A percentile compares a stretch with the other conserved stretches of the same genome.
These are phyloP conservation scores for Xestia sexstrigata DNA, from an alignment of 2,888 invertebrate species.

Conservation along the genomic window DNA sequence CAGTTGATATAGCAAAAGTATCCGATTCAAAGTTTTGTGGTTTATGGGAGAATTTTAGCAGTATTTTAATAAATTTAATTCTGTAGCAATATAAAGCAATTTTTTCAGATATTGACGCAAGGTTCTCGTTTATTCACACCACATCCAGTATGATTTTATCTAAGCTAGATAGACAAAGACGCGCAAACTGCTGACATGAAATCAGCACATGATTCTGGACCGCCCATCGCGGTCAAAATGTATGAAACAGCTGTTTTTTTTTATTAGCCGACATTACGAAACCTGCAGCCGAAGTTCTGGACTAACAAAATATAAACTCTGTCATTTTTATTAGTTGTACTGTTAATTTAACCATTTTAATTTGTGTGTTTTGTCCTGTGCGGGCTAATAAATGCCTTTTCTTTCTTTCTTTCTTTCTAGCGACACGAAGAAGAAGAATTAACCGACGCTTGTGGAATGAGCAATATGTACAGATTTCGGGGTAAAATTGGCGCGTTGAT, in stretches of 20 bases:
- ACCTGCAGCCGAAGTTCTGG: not conserved
- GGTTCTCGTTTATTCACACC: not conserved
- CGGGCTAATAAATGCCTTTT: too few species aligned
- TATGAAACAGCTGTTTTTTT: not conserved
- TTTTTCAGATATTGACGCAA: not conserved
- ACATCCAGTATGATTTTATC: not conserved
- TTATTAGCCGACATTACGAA: not conserved
- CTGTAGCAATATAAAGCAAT: fast-evolving
- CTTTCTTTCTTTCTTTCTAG: too few species aligned
- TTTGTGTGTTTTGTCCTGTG: too few species aligned
- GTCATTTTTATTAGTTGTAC: too few species aligned
- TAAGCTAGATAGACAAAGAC: not conserved
- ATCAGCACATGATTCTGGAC: not conserved
- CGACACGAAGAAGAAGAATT: not conserved
- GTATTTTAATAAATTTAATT: not conserved
- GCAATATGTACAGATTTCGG: not conserved
- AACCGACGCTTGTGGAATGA: not conserved
- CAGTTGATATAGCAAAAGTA: constrained; percentile 17
- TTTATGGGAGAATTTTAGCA: not conserved
- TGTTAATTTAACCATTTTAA: too few species aligned
- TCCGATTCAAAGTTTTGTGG: constrained; percentile 19
- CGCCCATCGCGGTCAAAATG: not conserved
- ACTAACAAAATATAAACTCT: not conserved
- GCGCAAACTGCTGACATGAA: not conserved
- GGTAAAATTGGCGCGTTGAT: not conserved